A percentile compares a stretch with the other conserved stretches of the same genome.
Conservation (phyloP, 2,797 vertebrate genomes). For the Acropternis orthonyx region DNA sequence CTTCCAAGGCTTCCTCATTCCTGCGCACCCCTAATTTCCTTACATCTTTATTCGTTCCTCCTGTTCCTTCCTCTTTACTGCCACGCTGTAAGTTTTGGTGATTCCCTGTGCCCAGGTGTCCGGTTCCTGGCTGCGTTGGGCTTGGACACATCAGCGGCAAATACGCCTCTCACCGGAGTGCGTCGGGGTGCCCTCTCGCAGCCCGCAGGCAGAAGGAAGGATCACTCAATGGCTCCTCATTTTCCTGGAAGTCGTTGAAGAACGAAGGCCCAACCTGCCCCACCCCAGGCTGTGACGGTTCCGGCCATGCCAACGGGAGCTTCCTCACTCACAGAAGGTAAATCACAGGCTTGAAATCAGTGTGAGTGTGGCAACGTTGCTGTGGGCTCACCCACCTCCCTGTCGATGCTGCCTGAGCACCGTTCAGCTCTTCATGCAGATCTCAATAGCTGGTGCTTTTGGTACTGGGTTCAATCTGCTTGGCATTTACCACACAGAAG, state of each 20-base stretch:
- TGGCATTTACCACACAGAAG: neutral
- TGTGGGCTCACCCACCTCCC: accelerated
- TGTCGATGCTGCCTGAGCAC: neutral
- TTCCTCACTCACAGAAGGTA: constrained; percentile 98
- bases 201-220: constrained; percentile 96
- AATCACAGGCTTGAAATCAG: neutral
- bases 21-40: neutral
- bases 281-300: constrained; percentile 93
- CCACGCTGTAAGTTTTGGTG: neutral
- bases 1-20: neutral
- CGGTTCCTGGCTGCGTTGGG: constrained; percentile 94
- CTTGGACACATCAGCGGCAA: constrained; percentile 98
- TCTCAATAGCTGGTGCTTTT: neutral
- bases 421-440: accelerated
- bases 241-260: constrained; percentile 97
- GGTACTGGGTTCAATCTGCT: neutral
- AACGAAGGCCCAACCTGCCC: constrained; percentile 94
- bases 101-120: constrained; percentile 82
- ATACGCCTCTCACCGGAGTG: constrained; percentile 95
- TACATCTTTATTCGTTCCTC: accelerated
- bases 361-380: accelerated
- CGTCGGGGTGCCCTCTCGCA: constrained; percentile 92
- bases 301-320: constrained; percentile 95
- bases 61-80: neutral
- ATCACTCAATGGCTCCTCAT: constrained; percentile 88